Percentiles rank a stretch among this genome's conserved stretches.
phyloP scores from a whole-genome alignment of 2,113 vertebrate species.

The Notothenia rossii region DNA sequence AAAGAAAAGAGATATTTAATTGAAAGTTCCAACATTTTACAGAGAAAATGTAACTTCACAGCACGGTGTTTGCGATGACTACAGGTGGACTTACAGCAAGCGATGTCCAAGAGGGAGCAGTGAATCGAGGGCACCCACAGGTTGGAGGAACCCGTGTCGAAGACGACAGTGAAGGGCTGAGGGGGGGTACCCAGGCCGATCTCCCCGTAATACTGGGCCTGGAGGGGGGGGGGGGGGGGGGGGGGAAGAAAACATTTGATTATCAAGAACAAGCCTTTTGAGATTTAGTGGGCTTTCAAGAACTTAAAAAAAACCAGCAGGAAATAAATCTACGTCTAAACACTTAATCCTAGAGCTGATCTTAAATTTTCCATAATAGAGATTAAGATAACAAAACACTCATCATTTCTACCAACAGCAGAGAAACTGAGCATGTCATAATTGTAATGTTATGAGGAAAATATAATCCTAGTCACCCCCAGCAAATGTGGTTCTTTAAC shows the following conservation, averaged over 20 bases:
- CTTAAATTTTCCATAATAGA: background rate
- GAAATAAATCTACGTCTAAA: background rate
- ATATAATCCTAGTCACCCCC: too few relatives aligned
- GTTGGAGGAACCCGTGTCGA: slow-evolving; percentile 97
- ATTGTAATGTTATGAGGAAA: too few relatives aligned
- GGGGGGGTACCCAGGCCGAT: slow-evolving; percentile 91
- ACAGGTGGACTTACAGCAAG: slow-evolving; percentile 90
- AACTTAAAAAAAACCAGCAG: background rate
- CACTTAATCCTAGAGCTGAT: background rate
- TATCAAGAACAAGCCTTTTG: background rate
- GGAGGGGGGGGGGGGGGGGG: background rate
- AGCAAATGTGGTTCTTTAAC: too few relatives aligned
- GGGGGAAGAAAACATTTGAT: background rate
- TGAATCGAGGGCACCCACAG: slow-evolving; percentile 95
- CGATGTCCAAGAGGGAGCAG: slow-evolving; percentile 89
- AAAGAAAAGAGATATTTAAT: background rate
- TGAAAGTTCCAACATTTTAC: background rate
- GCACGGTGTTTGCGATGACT: background rate
- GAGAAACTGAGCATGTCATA: background rate
- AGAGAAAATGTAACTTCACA: background rate
- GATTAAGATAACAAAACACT: background rate
- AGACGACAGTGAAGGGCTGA: slow-evolving; percentile 93
- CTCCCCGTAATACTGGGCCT: slow-evolving; percentile 95
- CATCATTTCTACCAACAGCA: background rate
- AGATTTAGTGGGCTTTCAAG: background rate